These are phyloP conservation scores for Sepiola atlantica DNA, from an alignment of 2,888 invertebrate genomes.

Conservation along the genomic window DNA sequence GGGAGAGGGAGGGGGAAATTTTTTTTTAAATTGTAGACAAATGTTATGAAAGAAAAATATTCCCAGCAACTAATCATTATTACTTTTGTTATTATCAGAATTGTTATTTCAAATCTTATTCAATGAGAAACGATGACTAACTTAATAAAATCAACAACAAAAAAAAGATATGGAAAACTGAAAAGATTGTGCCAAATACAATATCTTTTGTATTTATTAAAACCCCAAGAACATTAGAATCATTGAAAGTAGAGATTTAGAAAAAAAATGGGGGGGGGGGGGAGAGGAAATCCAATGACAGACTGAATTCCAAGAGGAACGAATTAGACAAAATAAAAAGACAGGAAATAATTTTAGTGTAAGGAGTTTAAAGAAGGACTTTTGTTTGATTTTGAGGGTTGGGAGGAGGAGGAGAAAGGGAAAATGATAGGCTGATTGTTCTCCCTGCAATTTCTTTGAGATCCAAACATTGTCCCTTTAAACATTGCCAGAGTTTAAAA, in stretches of 20 bases:
- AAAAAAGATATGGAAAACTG: neutral
- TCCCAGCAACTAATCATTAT: too few relatives aligned
- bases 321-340: neutral
- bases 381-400: neutral
- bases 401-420: neutral
- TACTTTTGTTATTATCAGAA: too few relatives aligned
- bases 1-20: neutral
- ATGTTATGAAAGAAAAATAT: too few relatives aligned
- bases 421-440: neutral
- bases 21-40: too few relatives aligned
- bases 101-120: neutral
- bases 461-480: neutral
- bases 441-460: neutral
- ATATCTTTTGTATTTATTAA: neutral
- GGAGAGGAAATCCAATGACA: neutral
- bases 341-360: neutral
- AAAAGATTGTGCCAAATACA: neutral
- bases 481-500: neutral
- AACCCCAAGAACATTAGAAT: neutral
- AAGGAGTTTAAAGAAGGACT: neutral
- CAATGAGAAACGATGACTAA: neutral
- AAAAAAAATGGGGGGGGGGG: neutral
- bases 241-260: neutral
- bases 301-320: neutral
- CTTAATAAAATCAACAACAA: neutral